A percentile compares a stretch with the other conserved stretches of the same genome.
phyloP scores from a whole-genome alignment of 2,113 vertebrate species.

The Siniperca knerii region DNA sequence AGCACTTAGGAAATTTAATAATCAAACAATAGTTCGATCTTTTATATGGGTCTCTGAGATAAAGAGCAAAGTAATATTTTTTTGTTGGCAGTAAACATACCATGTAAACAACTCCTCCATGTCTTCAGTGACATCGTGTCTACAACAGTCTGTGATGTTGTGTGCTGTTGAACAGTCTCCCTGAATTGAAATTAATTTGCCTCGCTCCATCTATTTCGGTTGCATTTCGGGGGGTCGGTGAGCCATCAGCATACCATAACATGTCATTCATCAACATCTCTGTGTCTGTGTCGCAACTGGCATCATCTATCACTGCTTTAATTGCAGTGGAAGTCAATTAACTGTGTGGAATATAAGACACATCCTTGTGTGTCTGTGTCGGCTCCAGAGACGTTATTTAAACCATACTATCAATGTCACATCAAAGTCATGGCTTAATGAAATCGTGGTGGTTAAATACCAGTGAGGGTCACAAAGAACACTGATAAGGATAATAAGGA shows the following conservation, averaged over 20 bases:
- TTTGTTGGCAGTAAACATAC: background rate
- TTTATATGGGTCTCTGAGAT: background rate
- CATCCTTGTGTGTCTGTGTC: slow-evolving; percentile 1
- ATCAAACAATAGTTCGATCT: background rate
- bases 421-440: slow-evolving; percentile 59
- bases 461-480: slow-evolving; percentile 13
- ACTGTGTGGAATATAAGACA: background rate
- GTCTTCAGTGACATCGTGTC: background rate
- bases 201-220: slow-evolving; percentile 9
- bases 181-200: slow-evolving; percentile 7
- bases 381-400: slow-evolving; percentile 9
- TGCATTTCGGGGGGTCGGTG: background rate
- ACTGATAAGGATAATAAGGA: slow-evolving; percentile 38
- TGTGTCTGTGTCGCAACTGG: background rate
- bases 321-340: slow-evolving; percentile 47
- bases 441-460: slow-evolving; percentile 15
- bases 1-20: background rate
- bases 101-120: background rate
- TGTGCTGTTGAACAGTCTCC: background rate
- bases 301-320: slow-evolving; percentile 30
- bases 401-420: slow-evolving; percentile 58
- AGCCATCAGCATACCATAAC: slow-evolving; percentile 32
- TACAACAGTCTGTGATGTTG: background rate
- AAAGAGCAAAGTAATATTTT: background rate
- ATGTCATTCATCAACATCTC: slow-evolving; percentile 43